phyloP scores from a whole-genome alignment of 2,888 invertebrate genomes.

The Halocaridina rubra region DNA sequence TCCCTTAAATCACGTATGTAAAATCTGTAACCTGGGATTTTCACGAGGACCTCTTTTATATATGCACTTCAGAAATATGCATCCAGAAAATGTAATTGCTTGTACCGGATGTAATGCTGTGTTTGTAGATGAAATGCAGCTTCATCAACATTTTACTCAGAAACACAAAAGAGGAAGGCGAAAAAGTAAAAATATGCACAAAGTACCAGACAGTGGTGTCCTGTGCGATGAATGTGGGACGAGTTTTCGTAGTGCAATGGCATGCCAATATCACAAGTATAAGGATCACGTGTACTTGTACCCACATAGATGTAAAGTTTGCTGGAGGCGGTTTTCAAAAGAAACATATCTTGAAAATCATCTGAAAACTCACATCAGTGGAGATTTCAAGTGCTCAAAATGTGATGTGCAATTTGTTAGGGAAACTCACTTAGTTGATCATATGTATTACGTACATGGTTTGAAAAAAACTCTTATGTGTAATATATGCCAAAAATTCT shows the following conservation, averaged over 20 bases:
- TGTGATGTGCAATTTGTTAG: conserved; percentile 48
- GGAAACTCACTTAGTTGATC: conserved; percentile 41
- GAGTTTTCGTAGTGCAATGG: conserved; percentile 26
- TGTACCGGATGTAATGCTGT: conserved; percentile 42
- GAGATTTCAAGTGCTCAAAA: conserved; percentile 26
- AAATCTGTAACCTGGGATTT: conserved; percentile 41
- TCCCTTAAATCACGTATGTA: conserved; percentile 28
- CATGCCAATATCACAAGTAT: conserved; percentile 47
- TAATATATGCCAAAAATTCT: conserved; percentile 28
- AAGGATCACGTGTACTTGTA: conserved; percentile 46
- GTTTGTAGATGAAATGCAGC: conserved; percentile 37
- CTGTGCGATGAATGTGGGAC: conserved; percentile 47
- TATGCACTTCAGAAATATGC: conserved; percentile 40
- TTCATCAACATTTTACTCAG: conserved; percentile 31
- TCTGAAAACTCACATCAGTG: conserved; percentile 45
- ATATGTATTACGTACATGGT: conserved; percentile 54
- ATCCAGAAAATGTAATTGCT: conserved; percentile 43
- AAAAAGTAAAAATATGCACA: neutral
- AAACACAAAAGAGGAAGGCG: conserved; percentile 45
- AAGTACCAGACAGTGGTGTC: conserved; percentile 16
- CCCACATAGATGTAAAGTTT: conserved; percentile 46
- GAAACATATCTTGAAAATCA: conserved; percentile 38
- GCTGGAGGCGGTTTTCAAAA: conserved; percentile 43
- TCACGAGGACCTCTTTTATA: conserved; percentile 26
- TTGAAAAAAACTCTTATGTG: conserved; percentile 48